A percentile compares a stretch with the other conserved stretches of the same genome.
Evolutionary conservation across 2,113 vertebrate genomes (phyloP).

Genomic region (Mesembrinibis cayennensis): DNA sequence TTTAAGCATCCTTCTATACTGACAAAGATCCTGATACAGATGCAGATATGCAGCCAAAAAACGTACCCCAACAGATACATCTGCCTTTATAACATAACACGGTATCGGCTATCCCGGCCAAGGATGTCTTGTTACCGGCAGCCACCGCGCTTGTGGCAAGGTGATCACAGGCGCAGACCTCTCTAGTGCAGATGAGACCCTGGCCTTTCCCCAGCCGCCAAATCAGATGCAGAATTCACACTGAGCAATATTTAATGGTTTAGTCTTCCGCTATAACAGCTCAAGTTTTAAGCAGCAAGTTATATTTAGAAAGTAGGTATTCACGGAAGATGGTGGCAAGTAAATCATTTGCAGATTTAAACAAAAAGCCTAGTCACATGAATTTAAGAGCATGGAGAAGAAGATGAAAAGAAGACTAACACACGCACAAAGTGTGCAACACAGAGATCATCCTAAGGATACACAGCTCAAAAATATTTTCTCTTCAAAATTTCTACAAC

Average conservation of each 20-base stretch:
- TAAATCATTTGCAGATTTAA: background rate
- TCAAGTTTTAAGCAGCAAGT: background rate
- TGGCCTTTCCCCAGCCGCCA: background rate
- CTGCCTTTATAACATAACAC: rapidly evolving
- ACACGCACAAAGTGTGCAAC: rapidly evolving
- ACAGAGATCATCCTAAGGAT: background rate
- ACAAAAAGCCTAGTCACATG: rapidly evolving
- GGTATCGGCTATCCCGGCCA: background rate
- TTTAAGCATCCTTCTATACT: background rate
- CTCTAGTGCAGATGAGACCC: background rate
- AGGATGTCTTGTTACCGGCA: background rate
- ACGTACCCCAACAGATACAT: rapidly evolving
- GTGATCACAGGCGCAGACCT: background rate
- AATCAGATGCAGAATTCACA: background rate
- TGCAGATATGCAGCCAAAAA: background rate
- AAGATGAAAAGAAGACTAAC: background rate
- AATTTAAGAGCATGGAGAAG: background rate
- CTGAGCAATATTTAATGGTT: rapidly evolving
- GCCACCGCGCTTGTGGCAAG: background rate
- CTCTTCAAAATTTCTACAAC: background rate
- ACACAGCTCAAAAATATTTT: background rate
- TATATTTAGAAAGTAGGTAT: rapidly evolving
- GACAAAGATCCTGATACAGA: background rate
- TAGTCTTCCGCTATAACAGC: background rate
- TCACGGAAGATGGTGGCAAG: rapidly evolving